Percentiles rank a stretch among this genome's conserved stretches.
Evolutionary conservation across 1,140 invertebrate species (phyloP).

Genomic region (Nasonia longicornis): DNA sequence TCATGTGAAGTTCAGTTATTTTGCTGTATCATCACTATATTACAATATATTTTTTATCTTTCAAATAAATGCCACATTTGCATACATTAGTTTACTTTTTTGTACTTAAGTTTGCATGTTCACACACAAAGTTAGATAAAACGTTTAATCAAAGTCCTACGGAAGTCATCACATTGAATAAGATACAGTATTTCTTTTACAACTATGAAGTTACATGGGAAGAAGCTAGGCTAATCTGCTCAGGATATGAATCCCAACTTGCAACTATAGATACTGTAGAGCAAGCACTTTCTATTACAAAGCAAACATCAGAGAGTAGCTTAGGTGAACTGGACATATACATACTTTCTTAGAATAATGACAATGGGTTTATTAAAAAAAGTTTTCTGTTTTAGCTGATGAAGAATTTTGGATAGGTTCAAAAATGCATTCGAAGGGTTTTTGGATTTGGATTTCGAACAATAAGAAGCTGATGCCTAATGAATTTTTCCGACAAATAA

Average conservation of each 20-base stretch:
- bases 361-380: conserved; percentile 1
- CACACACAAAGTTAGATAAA: conserved; percentile 12
- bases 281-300: conserved; percentile 40
- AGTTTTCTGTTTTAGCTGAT: conserved; percentile 36
- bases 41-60: background rate
- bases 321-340: conserved; percentile 9
- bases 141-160: conserved; percentile 7
- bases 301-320: conserved; percentile 32
- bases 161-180: conserved; percentile 39
- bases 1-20: background rate
- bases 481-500: conserved; percentile 16
- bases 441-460: conserved; percentile 43
- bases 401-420: conserved; percentile 50
- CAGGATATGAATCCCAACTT: conserved; percentile 48
- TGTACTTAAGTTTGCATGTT: conserved; percentile 17
- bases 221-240: conserved; percentile 49
- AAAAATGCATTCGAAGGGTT: conserved; percentile 29
- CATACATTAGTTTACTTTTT: background rate
- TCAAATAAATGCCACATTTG: background rate
- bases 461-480: conserved; percentile 26
- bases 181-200: conserved; percentile 51
- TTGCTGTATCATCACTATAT: background rate
- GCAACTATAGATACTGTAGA: conserved; percentile 47
- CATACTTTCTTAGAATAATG: conserved; percentile 17
- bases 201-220: conserved; percentile 50